Evolutionary conservation across 2,113 vertebrate species (phyloP), one percentile per base, ranked within the genome.

Genomic region (Dendropsophus ebraccatus): DNA sequence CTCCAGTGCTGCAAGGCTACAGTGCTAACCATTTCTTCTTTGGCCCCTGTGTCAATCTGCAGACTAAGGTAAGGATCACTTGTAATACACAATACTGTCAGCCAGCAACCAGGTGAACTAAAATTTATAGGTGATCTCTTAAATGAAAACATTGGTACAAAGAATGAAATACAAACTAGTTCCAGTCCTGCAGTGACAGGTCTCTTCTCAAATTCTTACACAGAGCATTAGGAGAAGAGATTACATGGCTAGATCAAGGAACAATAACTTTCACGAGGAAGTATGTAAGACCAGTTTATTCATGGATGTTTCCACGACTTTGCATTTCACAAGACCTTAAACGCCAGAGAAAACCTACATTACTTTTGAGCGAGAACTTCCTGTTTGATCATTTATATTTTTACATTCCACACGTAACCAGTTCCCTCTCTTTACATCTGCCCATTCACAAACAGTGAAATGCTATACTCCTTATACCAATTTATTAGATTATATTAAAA

Each of bases 221-320:
- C 7, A 25, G 4, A 21, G 28, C 12, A 6, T 32, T 37, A 58
- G 32, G 2, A 52, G 1, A 6, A 23, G 19, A 5, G 35, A 28
- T 60, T 52, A 10, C 21, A n/a, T 8, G 32, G 35, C 28, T 23
- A 79, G 1, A 58, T 23, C 52, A 58, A 32, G 6, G 35, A 79
- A 60, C 49, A 72, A 72, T 19, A 72, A 23, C 72, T 49, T 47
- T 49, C 23, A 79, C 23, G 41, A 60, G 76, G 52, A 79, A 79
- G 76, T 62, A 32, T 60, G 52, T n/a, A 9, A 0, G n/a, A 45
- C 0, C 7, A 35, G 54, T 41, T 80, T 62, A 28, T 60, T 23
- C 21, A 45, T 5, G 9, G 56, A 80, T 28, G 30, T 25, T 45
- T 12, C 77, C 50, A 4, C n/a, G 35, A 80, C 54, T n/a, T 41